phyloP scores from a whole-genome alignment of 2,113 vertebrate species.

The Zingel zingel region DNA sequence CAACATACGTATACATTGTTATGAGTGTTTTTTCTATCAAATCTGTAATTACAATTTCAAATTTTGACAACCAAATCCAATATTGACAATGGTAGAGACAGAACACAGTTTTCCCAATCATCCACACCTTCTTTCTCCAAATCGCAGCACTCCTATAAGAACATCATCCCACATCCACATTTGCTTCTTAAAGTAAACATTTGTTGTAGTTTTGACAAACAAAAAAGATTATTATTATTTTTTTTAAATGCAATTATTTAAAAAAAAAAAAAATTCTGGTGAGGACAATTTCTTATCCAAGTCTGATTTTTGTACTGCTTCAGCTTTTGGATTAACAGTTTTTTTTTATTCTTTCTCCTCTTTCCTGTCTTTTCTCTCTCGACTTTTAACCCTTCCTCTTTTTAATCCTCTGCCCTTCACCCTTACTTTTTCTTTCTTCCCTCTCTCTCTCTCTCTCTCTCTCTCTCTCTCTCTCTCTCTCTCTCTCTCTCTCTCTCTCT shows the following conservation, averaged over 20 bases:
- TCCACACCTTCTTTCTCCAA: too few relatives aligned
- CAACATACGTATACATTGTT: not conserved
- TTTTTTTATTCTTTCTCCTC: conserved; percentile 24
- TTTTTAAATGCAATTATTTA: too few relatives aligned
- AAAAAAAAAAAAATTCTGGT: not conserved
- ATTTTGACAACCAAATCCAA: too few relatives aligned
- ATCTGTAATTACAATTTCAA: not conserved
- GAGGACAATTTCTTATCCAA: not conserved
- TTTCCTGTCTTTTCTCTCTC: conserved; percentile 21
- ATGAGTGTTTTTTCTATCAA: not conserved
- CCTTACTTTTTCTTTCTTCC: too few relatives aligned
- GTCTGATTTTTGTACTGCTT: not conserved
- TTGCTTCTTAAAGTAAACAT: not conserved
- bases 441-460: conserved; percentile 76
- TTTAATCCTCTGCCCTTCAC: too few relatives aligned
- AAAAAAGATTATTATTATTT: not conserved
- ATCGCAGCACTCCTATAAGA: too few relatives aligned
- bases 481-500: conserved; percentile 65
- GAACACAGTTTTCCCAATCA: not conserved
- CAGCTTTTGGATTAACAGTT: conserved; percentile 23
- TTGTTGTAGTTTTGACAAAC: not conserved
- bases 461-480: conserved; percentile 71
- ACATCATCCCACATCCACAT: not conserved
- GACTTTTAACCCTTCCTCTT: conserved; percentile 38
- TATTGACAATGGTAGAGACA: too few relatives aligned